These are phyloP conservation scores for Brachypterus glaber DNA, from an alignment of 2,888 invertebrate genomes.

Conservation along the genomic window DNA sequence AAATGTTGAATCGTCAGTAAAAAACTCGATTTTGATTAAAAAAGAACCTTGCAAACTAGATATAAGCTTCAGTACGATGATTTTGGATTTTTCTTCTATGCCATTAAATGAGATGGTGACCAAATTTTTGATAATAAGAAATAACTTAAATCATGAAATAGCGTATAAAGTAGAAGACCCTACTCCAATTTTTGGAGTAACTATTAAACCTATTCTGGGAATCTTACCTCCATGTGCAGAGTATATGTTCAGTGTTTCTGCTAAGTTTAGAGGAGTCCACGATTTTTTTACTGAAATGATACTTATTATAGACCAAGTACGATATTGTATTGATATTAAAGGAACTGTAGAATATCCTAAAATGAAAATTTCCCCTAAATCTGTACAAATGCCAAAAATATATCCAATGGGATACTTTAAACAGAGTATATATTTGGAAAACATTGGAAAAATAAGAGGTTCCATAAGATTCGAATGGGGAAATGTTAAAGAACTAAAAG, in stretches of 20 bases:
- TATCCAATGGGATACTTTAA: conserved; percentile 31
- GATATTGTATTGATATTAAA: conserved; percentile 34
- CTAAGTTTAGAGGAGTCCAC: conserved; percentile 18
- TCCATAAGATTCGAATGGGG: no score
- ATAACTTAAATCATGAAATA: conserved; percentile 21
- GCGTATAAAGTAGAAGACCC: conserved; percentile 23
- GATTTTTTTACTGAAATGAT: conserved; percentile 18
- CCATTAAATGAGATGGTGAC: conserved; percentile 34
- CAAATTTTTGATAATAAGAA: conserved; percentile 22
- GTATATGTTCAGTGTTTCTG: conserved; percentile 23
- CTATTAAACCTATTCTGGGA: conserved; percentile 24
- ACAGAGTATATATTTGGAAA: conserved; percentile 32
- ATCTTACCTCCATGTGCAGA: conserved; percentile 24
- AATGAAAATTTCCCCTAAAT: conserved; percentile 43
- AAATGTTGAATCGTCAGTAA: background rate
- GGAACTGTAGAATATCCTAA: conserved; percentile 47
- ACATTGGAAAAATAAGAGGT: no score
- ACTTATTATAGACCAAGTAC: conserved; percentile 25
- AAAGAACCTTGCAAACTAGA: background rate
- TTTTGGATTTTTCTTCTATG: conserved; percentile 31
- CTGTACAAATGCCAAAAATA: conserved; percentile 44
- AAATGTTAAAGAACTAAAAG: no score
- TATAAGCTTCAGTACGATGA: conserved; percentile 16
- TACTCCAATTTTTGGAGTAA: conserved; percentile 22
- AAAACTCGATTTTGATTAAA: background rate